Conservation (phyloP, 2,888 invertebrate species). For the Dasypolia templi region DNA sequence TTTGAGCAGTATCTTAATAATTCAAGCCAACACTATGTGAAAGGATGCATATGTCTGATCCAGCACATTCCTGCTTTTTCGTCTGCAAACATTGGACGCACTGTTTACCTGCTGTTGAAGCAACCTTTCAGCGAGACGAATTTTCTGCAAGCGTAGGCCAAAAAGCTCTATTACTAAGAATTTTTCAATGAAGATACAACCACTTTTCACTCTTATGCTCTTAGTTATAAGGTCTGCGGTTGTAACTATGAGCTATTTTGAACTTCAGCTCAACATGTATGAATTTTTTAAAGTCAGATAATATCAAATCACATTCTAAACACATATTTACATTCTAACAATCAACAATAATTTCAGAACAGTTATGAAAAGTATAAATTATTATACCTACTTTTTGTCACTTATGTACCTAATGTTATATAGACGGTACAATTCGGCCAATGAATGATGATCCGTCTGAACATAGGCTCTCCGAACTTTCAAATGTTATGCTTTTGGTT, state of each 20-base stretch:
- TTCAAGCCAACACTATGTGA: background rate
- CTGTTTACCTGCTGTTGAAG: background rate
- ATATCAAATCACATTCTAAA: slow-evolving; percentile 14
- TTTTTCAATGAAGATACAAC: background rate
- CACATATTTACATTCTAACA: slow-evolving; percentile 23
- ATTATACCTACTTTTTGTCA: background rate
- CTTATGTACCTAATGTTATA: background rate
- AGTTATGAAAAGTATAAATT: slow-evolving; percentile 12
- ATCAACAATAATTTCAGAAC: slow-evolving; percentile 24
- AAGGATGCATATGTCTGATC: background rate
- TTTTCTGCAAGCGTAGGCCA: background rate
- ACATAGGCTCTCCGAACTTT: no score
- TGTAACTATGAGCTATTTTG: background rate
- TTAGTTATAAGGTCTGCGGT: background rate
- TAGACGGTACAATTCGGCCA: background rate
- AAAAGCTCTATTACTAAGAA: background rate
- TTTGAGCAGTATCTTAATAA: slow-evolving; percentile 14
- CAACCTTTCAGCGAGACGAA: background rate
- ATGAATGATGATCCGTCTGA: no score
- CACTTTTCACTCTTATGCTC: background rate
- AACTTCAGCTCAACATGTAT: background rate
- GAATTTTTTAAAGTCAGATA: slow-evolving; percentile 3
- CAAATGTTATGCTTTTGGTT: no score
- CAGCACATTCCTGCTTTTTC: background rate
- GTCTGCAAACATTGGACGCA: background rate